Conservation (phyloP, 2,113 vertebrate genomes). For the Hippocampus mohnikei region DNA sequence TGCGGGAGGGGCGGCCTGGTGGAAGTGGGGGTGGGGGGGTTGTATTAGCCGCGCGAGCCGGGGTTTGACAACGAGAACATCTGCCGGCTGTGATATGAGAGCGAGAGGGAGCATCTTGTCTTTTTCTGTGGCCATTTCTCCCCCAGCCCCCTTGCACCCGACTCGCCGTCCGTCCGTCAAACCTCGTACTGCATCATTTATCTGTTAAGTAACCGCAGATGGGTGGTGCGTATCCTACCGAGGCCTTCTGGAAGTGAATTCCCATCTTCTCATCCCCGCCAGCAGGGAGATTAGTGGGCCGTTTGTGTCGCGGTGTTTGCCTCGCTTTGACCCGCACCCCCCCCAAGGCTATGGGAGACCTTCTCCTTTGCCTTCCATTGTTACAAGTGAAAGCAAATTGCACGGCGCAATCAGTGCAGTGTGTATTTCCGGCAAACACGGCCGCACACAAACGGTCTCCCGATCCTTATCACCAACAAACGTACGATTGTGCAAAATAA, state of each 20-base stretch:
- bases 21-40: constrained; percentile 14
- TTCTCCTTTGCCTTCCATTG: background rate
- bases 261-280: constrained; percentile 22
- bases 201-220: constrained; percentile 69
- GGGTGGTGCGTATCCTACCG: constrained; percentile 26
- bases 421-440: background rate
- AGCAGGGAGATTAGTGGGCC: constrained; percentile 25
- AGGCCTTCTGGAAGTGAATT: constrained; percentile 11
- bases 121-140: constrained; percentile 23
- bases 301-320: background rate
- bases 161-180: constrained; percentile 49
- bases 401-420: background rate
- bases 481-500: background rate
- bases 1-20: background rate
- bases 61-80: constrained; percentile 66
- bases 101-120: constrained; percentile 47
- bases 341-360: background rate
- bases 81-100: constrained; percentile 71
- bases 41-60: constrained; percentile 62
- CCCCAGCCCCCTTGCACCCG: constrained; percentile 17
- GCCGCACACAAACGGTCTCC: background rate
- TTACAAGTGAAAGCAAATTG: background rate
- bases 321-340: background rate
- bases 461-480: background rate
- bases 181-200: constrained; percentile 73